phyloP scores from a whole-genome alignment of 2,113 vertebrate genomes.

The Phylloscopus trochiloides region DNA sequence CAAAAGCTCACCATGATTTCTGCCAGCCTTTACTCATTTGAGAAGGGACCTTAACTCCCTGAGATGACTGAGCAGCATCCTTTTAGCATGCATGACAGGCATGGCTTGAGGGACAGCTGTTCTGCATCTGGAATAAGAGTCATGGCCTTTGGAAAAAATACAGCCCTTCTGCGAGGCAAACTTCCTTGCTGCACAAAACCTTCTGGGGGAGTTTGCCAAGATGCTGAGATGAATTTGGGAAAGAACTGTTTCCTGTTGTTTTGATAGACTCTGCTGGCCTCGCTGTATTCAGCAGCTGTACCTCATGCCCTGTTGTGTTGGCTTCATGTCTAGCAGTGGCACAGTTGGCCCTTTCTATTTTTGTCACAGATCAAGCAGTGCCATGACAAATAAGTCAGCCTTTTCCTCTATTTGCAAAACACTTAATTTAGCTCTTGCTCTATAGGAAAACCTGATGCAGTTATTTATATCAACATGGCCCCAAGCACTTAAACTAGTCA shows the following conservation, averaged over 20 bases:
- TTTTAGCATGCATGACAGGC: not conserved
- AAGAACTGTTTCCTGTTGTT: not conserved
- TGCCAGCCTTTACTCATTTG: not conserved
- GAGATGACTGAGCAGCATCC: not conserved
- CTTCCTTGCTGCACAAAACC: not conserved
- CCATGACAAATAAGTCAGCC: not conserved
- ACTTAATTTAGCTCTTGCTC: constrained; percentile 22
- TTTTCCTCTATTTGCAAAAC: constrained; percentile 44
- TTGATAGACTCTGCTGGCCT: not conserved
- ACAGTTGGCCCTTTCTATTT: not conserved
- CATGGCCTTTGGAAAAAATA: not conserved
- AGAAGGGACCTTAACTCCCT: not conserved
- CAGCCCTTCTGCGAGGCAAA: not conserved
- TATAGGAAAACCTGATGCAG: constrained; percentile 5
- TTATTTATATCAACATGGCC: constrained; percentile 47
- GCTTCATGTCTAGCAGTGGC: not conserved
- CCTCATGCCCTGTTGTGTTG: not conserved
- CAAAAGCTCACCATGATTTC: not conserved
- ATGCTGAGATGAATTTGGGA: not conserved
- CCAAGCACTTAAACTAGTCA: not conserved
- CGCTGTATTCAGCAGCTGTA: not conserved
- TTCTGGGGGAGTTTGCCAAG: not conserved
- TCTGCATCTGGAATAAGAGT: not conserved
- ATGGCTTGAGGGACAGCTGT: not conserved
- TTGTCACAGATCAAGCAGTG: not conserved